These are phyloP conservation scores for cat (Felis catus) DNA, from an alignment of 2,113 vertebrate species.

Conservation along the genomic window F.catus_Fca126_mat1.0 CM031427.1:1839501-1840000, in stretches of 20 bases:
- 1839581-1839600: too few species aligned
- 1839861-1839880: neutral
- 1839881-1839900: neutral
- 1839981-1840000: neutral
- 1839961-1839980: neutral
- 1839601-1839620: accelerated
- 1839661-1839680: accelerated
- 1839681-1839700: neutral
- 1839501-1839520: neutral
- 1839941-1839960: neutral
- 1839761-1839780: too few species aligned
- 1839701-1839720: too few species aligned
- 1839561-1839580: too few species aligned
- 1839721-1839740: neutral
- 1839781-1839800: neutral
- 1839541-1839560: neutral
- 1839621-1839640: neutral
- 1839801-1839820: too few species aligned
- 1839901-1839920: neutral
- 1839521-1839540: neutral
- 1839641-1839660: neutral
- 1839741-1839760: neutral
- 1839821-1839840: neutral
- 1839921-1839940: neutral
- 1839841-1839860: neutral